Evolutionary conservation across 2,888 invertebrate species (phyloP).

Genomic region (Pocota personata): DNA sequence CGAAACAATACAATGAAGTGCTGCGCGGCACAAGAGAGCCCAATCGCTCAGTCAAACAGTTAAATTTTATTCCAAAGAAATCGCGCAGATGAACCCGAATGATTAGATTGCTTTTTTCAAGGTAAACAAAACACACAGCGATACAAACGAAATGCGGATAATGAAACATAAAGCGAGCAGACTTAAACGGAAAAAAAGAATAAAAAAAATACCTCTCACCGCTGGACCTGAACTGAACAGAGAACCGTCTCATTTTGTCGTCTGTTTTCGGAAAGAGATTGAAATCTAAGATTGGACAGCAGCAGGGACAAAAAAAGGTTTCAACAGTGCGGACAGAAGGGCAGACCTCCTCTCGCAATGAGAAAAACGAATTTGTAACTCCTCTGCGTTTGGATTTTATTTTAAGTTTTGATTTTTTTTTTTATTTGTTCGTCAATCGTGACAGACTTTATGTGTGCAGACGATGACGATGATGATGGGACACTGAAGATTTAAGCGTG

Average conservation of each 20-base stretch:
- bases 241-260: conserved; percentile 53
- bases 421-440: conserved; percentile 61
- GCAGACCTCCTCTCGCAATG: conserved; percentile 13
- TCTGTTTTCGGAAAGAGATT: conserved; percentile 53
- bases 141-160: conserved; percentile 57
- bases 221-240: conserved; percentile 26
- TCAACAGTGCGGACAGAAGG: conserved; percentile 4
- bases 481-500: conserved; percentile 61
- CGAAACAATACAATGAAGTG: conserved; percentile 46
- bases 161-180: conserved; percentile 52
- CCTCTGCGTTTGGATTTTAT: conserved; percentile 62
- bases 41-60: conserved; percentile 37
- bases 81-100: conserved; percentile 56
- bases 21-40: background rate
- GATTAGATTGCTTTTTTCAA: conserved; percentile 66
- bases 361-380: conserved; percentile 53
- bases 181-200: conserved; percentile 12
- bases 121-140: conserved; percentile 58
- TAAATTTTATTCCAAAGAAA: conserved; percentile 57
- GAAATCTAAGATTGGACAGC: conserved; percentile 64
- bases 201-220: conserved; percentile 7
- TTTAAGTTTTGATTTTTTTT: conserved; percentile 33
- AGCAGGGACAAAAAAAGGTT: conserved; percentile 39
- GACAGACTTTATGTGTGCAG: conserved; percentile 56
- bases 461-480: conserved; percentile 54